These are phyloP conservation scores for Mamestra brassicae DNA, from an alignment of 2,888 invertebrate species.

Conservation along the genomic window DNA sequence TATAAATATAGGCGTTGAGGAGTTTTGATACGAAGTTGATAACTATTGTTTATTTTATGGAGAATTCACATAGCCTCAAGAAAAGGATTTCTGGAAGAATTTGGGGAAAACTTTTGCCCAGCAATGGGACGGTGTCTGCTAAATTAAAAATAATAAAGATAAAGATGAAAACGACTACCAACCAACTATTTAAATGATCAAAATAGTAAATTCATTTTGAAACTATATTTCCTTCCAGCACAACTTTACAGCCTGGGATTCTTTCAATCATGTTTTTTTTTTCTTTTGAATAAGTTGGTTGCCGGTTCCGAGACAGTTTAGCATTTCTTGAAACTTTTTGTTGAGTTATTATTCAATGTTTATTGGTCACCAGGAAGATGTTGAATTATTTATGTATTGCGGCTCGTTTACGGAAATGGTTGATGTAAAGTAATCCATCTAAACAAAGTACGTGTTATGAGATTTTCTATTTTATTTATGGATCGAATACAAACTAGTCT, in stretches of 20 bases:
- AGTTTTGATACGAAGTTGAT: too few relatives aligned
- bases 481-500: too few relatives aligned
- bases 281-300: slow-evolving; percentile 41
- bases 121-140: too few relatives aligned
- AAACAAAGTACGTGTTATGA: not conserved
- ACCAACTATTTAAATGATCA: too few relatives aligned
- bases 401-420: slow-evolving; percentile 31
- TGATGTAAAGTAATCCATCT: not conserved
- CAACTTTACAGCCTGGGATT: not conserved
- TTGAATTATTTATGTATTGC: slow-evolving; percentile 42
- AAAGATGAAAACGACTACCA: not conserved
- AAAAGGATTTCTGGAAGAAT: too few relatives aligned
- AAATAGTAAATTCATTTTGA: not conserved
- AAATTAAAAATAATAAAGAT: not conserved
- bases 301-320: slow-evolving; percentile 47
- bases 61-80: too few relatives aligned
- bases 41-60: too few relatives aligned
- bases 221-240: slow-evolving; percentile 13
- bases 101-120: too few relatives aligned
- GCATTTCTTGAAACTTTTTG: slow-evolving; percentile 47
- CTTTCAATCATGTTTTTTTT: slow-evolving; percentile 22
- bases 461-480: not conserved
- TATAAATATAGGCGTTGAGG: too few relatives aligned
- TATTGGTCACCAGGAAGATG: slow-evolving; percentile 44
- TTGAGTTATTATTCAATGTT: slow-evolving; percentile 50